These are phyloP conservation scores for Caretta caretta DNA, from an alignment of 2,113 vertebrate genomes.

Conservation along the genomic window DNA sequence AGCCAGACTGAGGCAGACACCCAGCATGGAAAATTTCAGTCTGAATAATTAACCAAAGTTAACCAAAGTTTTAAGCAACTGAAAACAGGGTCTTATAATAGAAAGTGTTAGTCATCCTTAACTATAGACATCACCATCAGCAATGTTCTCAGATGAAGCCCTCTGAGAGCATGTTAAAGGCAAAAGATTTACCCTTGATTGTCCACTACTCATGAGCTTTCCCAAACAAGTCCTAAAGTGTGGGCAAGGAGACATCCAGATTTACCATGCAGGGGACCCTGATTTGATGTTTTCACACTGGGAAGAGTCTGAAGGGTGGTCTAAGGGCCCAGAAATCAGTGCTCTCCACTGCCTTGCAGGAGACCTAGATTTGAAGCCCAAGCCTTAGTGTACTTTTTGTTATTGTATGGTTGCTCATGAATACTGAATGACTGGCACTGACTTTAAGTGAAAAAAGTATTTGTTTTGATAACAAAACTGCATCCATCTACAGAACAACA, in stretches of 20 bases:
- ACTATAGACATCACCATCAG: not conserved
- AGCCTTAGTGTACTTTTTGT: not conserved
- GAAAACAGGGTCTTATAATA: not conserved
- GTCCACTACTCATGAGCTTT: not conserved
- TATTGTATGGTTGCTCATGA: rapidly evolving
- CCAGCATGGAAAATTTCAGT: not conserved
- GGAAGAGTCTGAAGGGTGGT: rapidly evolving
- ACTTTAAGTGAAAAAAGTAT: not conserved
- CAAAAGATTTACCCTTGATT: not conserved
- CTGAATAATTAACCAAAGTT: not conserved
- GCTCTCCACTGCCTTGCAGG: not conserved
- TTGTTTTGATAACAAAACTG: not conserved
- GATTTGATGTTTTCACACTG: not conserved
- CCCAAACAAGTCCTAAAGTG: not conserved
- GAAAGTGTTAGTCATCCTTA: not conserved
- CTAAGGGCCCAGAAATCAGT: rapidly evolving
- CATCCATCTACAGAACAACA: not conserved
- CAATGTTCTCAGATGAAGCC: no score
- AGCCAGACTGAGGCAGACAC: not conserved
- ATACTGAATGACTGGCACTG: not conserved
- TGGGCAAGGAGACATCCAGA: not conserved
- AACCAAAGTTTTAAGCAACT: not conserved
- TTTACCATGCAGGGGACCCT: not conserved
- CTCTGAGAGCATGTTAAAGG: not conserved
- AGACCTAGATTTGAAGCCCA: not conserved